Percentiles rank a stretch among this genome's conserved stretches.
Evolutionary conservation across 2,113 vertebrate genomes (phyloP).

Genomic region (human): DNA sequence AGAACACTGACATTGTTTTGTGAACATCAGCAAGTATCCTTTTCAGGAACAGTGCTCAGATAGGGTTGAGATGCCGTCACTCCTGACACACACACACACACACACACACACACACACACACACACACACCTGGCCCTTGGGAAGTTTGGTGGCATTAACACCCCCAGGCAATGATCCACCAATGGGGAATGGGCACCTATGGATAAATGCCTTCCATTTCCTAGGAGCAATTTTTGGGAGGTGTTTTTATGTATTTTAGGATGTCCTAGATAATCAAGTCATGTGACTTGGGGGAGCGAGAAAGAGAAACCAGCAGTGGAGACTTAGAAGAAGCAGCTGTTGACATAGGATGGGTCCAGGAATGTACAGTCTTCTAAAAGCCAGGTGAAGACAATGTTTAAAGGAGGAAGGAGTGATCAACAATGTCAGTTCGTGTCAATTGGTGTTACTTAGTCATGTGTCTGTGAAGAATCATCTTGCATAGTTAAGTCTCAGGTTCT

Average conservation of each 20-base stretch:
- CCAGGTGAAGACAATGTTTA: neutral
- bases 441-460: neutral
- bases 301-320: neutral
- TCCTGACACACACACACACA: too few relatives aligned
- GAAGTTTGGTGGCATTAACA: neutral
- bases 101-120: neutral
- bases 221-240: neutral
- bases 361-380: neutral
- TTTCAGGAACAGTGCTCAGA: neutral
- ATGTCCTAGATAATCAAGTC: neutral
- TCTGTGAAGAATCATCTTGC: neutral
- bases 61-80: neutral
- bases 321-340: neutral
- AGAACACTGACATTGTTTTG: neutral
- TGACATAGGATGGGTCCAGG: neutral
- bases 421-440: neutral
- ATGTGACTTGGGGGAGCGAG: neutral
- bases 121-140: neutral
- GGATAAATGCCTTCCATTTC: neutral
- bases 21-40: neutral
- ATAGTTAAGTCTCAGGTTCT: neutral
- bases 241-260: neutral
- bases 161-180: neutral
- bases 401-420: neutral
- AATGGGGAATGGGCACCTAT: neutral